These are phyloP conservation scores for Rhabdophis nuchalis DNA, from an alignment of 2,797 vertebrate species.

Conservation along the genomic window DNA sequence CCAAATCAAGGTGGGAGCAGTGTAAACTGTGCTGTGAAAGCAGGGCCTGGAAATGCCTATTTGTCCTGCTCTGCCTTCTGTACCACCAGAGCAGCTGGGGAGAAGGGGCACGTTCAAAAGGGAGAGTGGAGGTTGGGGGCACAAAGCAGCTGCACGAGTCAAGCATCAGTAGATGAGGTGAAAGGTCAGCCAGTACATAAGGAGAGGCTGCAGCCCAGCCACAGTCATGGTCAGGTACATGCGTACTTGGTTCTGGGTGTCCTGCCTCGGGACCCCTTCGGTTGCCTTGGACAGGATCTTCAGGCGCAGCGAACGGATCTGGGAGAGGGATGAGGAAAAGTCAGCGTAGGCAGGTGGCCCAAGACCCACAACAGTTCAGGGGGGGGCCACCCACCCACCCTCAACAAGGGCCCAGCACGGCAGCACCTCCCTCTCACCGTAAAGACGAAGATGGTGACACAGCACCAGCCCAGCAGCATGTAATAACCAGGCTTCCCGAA, in stretches of 20 bases:
- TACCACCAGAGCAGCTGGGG: not conserved
- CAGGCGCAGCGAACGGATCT: conserved; percentile 87
- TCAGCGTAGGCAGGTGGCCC: not conserved
- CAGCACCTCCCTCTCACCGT: conserved; percentile 75
- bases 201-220: conserved; percentile 84
- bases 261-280: conserved; percentile 80
- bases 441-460: conserved; percentile 83
- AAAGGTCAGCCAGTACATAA: conserved; percentile 94
- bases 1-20: not conserved
- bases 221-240: conserved; percentile 94
- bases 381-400: not conserved
- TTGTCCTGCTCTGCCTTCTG: not conserved
- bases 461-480: conserved; percentile 85
- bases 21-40: not conserved
- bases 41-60: not conserved
- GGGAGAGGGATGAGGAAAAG: not conserved
- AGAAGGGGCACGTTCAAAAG: not conserved
- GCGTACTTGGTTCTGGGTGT: conserved; percentile 85
- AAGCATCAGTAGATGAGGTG: conserved; percentile 74
- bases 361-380: not conserved
- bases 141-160: too few relatives aligned
- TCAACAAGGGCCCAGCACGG: not conserved
- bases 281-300: conserved; percentile 88
- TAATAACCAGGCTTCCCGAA: conserved; percentile 87
- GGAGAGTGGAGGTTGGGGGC: not conserved